Base-by-base conservation (phyloP, 2,888 invertebrate genomes). In the Trachelus tabidus region DNA sequence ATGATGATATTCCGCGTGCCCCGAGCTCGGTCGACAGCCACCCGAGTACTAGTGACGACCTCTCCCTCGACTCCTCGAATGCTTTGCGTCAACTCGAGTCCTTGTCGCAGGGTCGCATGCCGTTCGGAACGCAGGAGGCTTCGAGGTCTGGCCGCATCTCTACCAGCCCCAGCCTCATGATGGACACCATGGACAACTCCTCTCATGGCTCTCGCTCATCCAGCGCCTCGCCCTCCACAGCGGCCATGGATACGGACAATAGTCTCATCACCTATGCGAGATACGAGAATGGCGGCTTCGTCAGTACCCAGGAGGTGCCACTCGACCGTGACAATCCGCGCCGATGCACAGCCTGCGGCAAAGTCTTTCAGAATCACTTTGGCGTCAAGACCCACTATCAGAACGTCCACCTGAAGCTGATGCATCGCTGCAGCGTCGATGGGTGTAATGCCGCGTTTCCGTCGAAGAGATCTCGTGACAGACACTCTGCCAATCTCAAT, bases 381-480 rank as follows among this genome's bases (percentile, higher is more conserved):
- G 96, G 97, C 75, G 95, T 98, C 34, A 98, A 98, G 92, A 97
- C 97, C 1, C 99, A 99, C 91, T 98, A 98, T 91, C 98, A 98
- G 93, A 98, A 97, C 91, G 97, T 97, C 12, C 98, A 99, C 92
- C 94, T 98, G 76, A 98, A 98, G 92, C 92, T 98, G 80, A 97
- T 98, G 96, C 98, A 98, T 92, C 97, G 97, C 90, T 99, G 99
- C 92, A 97, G 96, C 87, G 96, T 98, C 35, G 98, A 98, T 83
- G 98, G 98, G 1, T 99, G 99, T 91, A 97, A 97, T 92, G 98
- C 98, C 0, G 96, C 98, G 0, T 99, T 98, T 91, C 97, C 98
- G 9, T 98, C 98, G 0, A 98, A 98, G 90, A 93, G 98, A 79
- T 97, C 96, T 87, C 95, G 98, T 85, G 98, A 99, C 88, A 94